Percentiles rank a stretch among this genome's conserved stretches.
Evolutionary conservation across 2,113 vertebrate species (phyloP).

Genomic region (Gobio gobio): DNA sequence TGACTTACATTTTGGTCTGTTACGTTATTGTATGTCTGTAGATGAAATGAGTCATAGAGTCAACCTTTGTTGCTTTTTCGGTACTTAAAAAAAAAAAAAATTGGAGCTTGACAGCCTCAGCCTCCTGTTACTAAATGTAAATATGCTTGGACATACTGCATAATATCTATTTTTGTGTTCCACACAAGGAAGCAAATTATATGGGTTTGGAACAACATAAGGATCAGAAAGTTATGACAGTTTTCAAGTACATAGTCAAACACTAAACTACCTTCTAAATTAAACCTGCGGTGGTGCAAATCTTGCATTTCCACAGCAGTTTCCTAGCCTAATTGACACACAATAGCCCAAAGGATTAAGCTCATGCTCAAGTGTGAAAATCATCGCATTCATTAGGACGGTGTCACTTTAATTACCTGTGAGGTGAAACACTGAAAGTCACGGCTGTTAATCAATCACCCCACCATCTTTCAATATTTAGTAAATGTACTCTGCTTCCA

Average conservation of each 20-base stretch:
- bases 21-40: no score
- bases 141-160: not conserved
- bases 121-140: not conserved
- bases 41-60: no score
- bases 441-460: conserved; percentile 13
- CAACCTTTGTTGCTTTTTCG: no score
- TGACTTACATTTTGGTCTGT: no score
- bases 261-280: not conserved
- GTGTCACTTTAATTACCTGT: conserved; percentile 36
- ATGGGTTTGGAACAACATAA: not conserved
- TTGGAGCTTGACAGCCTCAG: no score
- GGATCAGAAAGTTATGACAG: conserved; percentile 1
- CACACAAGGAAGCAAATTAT: not conserved
- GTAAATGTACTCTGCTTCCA: not conserved
- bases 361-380: conserved; percentile 8
- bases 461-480: not conserved
- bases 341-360: conserved; percentile 14
- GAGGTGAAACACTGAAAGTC: conserved; percentile 11
- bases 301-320: conserved; percentile 12
- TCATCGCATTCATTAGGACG: conserved; percentile 29
- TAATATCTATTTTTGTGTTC: not conserved
- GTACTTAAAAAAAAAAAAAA: no score
- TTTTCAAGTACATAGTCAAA: conserved; percentile 4
- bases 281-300: not conserved
- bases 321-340: conserved; percentile 36